Evolutionary conservation across 2,797 vertebrate genomes (phyloP).

Genomic region (Falco concolor): DNA sequence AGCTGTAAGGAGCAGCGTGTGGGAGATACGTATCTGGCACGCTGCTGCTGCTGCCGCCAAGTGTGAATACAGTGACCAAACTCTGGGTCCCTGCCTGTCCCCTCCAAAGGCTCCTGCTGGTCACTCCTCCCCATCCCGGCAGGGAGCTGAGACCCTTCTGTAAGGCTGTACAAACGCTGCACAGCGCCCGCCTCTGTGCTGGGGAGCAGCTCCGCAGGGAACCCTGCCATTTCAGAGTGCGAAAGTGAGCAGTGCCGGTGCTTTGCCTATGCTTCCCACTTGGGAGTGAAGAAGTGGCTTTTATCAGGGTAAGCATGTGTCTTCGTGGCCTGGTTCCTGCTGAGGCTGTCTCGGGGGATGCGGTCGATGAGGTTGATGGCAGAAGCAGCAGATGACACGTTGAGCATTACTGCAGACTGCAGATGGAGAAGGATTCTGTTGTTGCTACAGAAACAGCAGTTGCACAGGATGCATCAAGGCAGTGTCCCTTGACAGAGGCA

Average conservation of each 20-base stretch:
- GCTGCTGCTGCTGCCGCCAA: background rate
- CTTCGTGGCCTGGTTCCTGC: background rate
- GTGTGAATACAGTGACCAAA: accelerated
- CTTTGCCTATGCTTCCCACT: background rate
- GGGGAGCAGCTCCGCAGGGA: background rate
- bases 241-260: background rate
- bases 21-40: accelerated
- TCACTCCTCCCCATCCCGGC: background rate
- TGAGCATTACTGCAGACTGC: background rate
- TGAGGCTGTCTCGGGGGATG: background rate
- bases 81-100: background rate
- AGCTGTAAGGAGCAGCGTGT: background rate
- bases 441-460: background rate
- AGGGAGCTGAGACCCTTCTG: background rate
- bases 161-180: background rate
- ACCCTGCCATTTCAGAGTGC: background rate
- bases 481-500: background rate
- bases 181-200: accelerated
- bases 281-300: background rate
- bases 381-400: background rate
- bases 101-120: background rate
- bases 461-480: background rate
- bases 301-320: background rate
- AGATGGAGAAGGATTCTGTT: background rate
- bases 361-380: background rate